A percentile compares a stretch with the other conserved stretches of the same genome.
Conservation (phyloP, 2,888 invertebrate species). For the Eretmocerus hayati region DNA sequence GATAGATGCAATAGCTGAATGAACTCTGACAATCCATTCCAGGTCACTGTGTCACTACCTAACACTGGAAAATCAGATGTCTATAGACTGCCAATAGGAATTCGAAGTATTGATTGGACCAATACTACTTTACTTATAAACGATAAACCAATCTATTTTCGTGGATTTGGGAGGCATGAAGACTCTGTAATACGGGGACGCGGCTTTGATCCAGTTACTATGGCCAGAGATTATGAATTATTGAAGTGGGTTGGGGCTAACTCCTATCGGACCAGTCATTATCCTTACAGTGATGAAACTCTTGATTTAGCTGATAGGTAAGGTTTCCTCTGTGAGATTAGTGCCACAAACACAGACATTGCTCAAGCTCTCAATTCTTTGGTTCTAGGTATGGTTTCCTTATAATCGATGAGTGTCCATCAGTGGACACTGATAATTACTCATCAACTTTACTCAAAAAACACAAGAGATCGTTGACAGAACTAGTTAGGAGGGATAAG, state of each 20-base stretch:
- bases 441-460: constrained; percentile 64
- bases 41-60: constrained; percentile 35
- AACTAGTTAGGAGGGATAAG: constrained; percentile 84
- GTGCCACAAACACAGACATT: constrained; percentile 1
- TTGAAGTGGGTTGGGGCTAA: constrained; percentile 95
- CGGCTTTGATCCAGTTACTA: constrained; percentile 82
- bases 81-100: constrained; percentile 79
- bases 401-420: constrained; percentile 92
- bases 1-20: not conserved
- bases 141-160: constrained; percentile 75
- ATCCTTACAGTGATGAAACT: constrained; percentile 96
- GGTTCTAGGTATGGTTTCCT: constrained; percentile 48
- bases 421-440: constrained; percentile 82
- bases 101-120: constrained; percentile 74
- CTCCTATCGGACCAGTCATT: constrained; percentile 92
- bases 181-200: constrained; percentile 92
- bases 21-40: constrained; percentile 8
- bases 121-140: constrained; percentile 73
- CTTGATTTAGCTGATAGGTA: constrained; percentile 81
- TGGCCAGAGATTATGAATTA: constrained; percentile 87
- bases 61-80: constrained; percentile 57
- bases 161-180: constrained; percentile 93
- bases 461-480: constrained; percentile 79
- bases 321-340: constrained; percentile 2
- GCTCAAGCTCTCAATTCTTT: constrained; percentile 5